Conservation (phyloP, 2,113 vertebrate species). For the Phasianus colchicus region DNA sequence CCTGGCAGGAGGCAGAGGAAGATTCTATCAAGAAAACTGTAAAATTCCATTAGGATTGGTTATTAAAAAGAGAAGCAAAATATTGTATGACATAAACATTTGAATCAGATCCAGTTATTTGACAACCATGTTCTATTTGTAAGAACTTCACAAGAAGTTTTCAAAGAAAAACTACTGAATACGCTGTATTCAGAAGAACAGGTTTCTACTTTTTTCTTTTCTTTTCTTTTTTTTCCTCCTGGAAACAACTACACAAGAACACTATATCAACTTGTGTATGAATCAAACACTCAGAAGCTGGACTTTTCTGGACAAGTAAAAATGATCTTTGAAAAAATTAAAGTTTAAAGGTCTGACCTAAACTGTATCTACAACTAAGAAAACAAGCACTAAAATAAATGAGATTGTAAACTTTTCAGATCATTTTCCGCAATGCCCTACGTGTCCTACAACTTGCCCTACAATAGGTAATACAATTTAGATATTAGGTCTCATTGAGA, state of each 20-base stretch:
- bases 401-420: background rate
- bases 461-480: background rate
- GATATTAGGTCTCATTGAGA: background rate
- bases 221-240: accelerated
- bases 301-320: background rate
- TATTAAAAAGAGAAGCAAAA: background rate
- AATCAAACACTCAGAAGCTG: background rate
- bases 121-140: background rate
- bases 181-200: background rate
- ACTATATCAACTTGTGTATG: background rate
- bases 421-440: background rate
- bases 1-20: background rate
- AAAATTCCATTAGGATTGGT: background rate
- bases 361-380: background rate
- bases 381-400: background rate
- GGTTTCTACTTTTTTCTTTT: background rate
- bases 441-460: background rate
- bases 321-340: background rate
- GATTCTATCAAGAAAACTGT: background rate
- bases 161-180: background rate
- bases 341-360: background rate
- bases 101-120: background rate
- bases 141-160: background rate
- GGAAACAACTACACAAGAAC: background rate
- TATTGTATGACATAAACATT: background rate